Base-by-base conservation (phyloP, 2,888 invertebrate species). In the Falcaria lacertinaria region DNA sequence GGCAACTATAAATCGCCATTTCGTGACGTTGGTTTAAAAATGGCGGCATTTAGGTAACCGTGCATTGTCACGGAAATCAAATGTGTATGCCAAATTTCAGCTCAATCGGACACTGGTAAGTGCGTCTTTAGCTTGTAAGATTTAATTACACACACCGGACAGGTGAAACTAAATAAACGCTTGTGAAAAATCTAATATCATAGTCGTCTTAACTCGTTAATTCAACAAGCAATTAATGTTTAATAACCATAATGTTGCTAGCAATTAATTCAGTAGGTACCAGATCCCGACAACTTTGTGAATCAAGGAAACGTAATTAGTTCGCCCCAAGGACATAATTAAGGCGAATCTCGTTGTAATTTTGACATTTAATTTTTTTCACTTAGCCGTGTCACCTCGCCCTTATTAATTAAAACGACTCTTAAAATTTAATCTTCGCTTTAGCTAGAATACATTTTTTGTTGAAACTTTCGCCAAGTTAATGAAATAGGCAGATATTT, bases 291-390 rank as follows among this genome's bases (percentile, higher is more conserved):
- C 13, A 84, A 87, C 75, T 87, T 88, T 82, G 78, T 85, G 81
- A 88, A 89, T 88, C 87, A 87, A 86, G 88, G 86, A 87, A 87
- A 86, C 83, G 87, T 86, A 87, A 87, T 88, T 87, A 87, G 86
- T 77, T 53, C 39, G 56, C 47, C 44, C 65, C 57, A 56, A 67
- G 79, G 84, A 85, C 86, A 85, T 85, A 84, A 86, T 88, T 84
- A 86, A 86, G 76, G 76, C 73, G 74, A 85, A 87, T 87, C 83
- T 86, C 84, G 86, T 86, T 87, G 87, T 88, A 88, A 88, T 87
- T 87, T 86, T 83, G 84, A 87, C 86, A 74, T 87, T 87, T 86
- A 83, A 86, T 86, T 87, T 87, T 86, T 86, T 84, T 69, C 69
- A 6, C 22, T 67, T 67, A 72, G 63, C 61, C 71, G 73, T 37